A percentile compares a stretch with the other conserved stretches of the same genome.
Conservation (phyloP, 1,140 invertebrate genomes). For the Drosophila tsacasi region DNA sequence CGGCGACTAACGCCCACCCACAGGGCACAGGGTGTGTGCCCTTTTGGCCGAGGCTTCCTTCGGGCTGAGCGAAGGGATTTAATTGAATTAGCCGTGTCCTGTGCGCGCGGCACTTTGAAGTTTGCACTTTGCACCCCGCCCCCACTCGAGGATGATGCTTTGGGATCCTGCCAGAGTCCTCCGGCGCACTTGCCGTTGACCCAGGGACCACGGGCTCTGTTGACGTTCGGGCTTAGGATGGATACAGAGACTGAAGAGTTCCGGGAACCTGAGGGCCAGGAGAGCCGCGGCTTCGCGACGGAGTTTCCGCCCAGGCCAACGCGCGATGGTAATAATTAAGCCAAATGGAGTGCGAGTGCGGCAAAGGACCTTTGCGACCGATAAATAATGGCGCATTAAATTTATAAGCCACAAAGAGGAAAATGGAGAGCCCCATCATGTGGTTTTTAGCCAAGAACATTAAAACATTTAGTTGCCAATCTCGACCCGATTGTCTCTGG, state of each 20-base stretch:
- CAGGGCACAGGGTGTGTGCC: constrained; percentile 12
- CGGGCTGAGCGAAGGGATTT: constrained; percentile 58
- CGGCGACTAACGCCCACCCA: constrained; percentile 25
- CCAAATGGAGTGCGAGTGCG: constrained; percentile 29
- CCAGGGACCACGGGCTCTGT: constrained; percentile 52
- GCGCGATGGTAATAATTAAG: constrained; percentile 68
- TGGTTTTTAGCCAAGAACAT: constrained; percentile 56
- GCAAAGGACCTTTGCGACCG: constrained; percentile 25
- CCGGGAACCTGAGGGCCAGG: constrained; percentile 47
- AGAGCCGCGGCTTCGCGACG: constrained; percentile 67
- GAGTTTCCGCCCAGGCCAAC: constrained; percentile 54
- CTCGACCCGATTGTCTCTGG: constrained; percentile 12
- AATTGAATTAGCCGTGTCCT: constrained; percentile 80
- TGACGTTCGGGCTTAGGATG: constrained; percentile 69
- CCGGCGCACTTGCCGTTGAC: constrained; percentile 43
- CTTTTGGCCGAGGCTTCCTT: constrained; percentile 20
- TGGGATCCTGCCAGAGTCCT: constrained; percentile 6
- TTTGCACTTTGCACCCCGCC: constrained; percentile 72
- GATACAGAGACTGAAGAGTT: background rate
- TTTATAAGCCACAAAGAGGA: constrained; percentile 43
- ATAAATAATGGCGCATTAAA: constrained; percentile 60
- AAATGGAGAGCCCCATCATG: constrained; percentile 40
- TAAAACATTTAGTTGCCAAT: constrained; percentile 71
- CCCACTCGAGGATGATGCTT: background rate
- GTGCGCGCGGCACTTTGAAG: constrained; percentile 69